phyloP scores from a whole-genome alignment of 2,797 vertebrate species.

The Champsocephalus esox region DNA sequence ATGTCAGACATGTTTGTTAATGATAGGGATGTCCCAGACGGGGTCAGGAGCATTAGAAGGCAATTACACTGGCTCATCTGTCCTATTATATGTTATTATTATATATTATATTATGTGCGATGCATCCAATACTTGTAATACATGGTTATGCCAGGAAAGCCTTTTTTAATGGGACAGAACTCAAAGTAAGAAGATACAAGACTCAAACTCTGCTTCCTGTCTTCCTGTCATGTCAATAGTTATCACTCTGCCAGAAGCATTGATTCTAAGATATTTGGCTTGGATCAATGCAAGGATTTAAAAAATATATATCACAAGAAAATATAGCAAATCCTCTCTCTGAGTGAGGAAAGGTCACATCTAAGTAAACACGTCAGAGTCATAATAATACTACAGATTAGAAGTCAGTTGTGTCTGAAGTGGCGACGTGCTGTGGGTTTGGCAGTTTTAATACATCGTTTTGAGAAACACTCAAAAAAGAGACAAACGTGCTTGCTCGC shows the following conservation, averaged over 20 bases:
- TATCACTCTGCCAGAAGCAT: constrained; percentile 50
- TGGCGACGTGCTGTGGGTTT: constrained; percentile 40
- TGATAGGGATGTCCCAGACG: constrained; percentile 48
- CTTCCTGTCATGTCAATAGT: constrained; percentile 35
- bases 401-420: constrained; percentile 34
- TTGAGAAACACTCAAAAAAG: constrained; percentile 7
- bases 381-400: constrained; percentile 22
- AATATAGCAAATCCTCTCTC: constrained; percentile 37
- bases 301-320: constrained; percentile 34
- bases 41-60: constrained; percentile 46
- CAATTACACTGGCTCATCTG: constrained; percentile 49
- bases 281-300: constrained; percentile 50
- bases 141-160: constrained; percentile 32
- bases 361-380: constrained; percentile 43
- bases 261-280: constrained; percentile 39
- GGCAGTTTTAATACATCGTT: constrained; percentile 38
- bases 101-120: not conserved
- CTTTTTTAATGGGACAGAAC: constrained; percentile 22
- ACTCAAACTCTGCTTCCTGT: constrained; percentile 38
- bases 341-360: constrained; percentile 21
- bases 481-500: constrained; percentile 5
- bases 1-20: constrained; percentile 69
- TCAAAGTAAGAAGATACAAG: constrained; percentile 37
- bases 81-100: not conserved
- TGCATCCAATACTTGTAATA: constrained; percentile 38